phyloP scores from a whole-genome alignment of 2,888 invertebrate species.

The Mythimna pallens region DNA sequence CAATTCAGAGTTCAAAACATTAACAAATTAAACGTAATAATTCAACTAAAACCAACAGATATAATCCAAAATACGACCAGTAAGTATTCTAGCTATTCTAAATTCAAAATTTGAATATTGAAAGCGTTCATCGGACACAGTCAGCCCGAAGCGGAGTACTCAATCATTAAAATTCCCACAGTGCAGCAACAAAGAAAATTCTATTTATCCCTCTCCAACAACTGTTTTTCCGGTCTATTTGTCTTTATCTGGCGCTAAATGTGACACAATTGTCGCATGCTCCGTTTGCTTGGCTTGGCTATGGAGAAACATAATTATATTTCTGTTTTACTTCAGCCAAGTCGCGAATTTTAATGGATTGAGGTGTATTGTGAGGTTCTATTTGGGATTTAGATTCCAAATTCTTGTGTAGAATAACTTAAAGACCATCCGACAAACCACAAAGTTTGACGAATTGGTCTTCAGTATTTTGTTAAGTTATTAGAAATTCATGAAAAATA shows the following conservation, averaged over 20 bases:
- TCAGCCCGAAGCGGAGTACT: slow-evolving; percentile 68
- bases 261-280: slow-evolving; percentile 88
- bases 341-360: slow-evolving; percentile 62
- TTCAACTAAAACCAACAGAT: slow-evolving; percentile 31
- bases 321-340: slow-evolving; percentile 69
- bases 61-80: slow-evolving; percentile 22
- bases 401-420: slow-evolving; percentile 43
- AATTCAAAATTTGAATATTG: slow-evolving; percentile 67
- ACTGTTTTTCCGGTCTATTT: slow-evolving; percentile 89
- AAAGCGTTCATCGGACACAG: slow-evolving; percentile 66
- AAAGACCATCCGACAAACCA: background rate
- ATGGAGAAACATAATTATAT: slow-evolving; percentile 72
- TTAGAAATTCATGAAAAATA: background rate
- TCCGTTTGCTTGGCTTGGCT: slow-evolving; percentile 84
- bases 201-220: slow-evolving; percentile 85
- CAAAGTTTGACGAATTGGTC: background rate
- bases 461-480: background rate
- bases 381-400: slow-evolving; percentile 49
- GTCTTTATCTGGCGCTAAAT: slow-evolving; percentile 88
- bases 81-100: slow-evolving; percentile 55
- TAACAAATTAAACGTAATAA: slow-evolving; percentile 31
- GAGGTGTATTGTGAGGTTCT: slow-evolving; percentile 53
- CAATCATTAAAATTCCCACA: slow-evolving; percentile 87
- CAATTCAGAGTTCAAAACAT: slow-evolving; percentile 13
- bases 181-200: slow-evolving; percentile 79